A percentile compares a stretch with the other conserved stretches of the same genome.
These are phyloP conservation scores for Ramphastos sulfuratus DNA, from an alignment of 2,113 vertebrate genomes.

Conservation along the genomic window DNA sequence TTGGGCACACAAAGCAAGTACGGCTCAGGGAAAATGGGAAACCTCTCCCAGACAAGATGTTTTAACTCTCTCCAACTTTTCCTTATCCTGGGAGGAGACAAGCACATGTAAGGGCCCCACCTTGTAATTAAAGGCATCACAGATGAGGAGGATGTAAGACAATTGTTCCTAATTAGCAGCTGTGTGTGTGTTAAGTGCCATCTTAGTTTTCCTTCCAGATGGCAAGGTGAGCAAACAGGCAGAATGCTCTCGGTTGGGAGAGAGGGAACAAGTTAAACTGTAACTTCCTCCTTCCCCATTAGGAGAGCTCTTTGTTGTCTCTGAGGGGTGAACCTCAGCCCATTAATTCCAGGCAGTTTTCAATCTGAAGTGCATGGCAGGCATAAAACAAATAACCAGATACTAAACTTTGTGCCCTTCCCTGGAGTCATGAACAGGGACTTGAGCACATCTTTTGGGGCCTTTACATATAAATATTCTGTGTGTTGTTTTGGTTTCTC, in stretches of 20 bases:
- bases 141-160: not conserved
- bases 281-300: not conserved
- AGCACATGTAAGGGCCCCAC: not conserved
- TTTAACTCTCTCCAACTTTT: not conserved
- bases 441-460: not conserved
- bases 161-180: not conserved
- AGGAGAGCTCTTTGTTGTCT: not conserved
- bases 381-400: not conserved
- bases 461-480: not conserved
- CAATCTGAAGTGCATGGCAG: not conserved
- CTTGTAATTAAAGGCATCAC: slow-evolving; percentile 7
- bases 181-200: not conserved
- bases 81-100: not conserved
- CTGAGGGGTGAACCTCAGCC: not conserved
- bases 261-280: not conserved
- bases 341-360: not conserved
- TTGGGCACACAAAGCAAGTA: not conserved
- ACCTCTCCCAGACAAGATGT: not conserved
- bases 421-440: not conserved
- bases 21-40: not conserved
- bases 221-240: not conserved
- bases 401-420: not conserved
- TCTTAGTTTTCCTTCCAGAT: not conserved
- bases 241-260: not conserved
- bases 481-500: not conserved